These are phyloP conservation scores for Aphidoletes aphidimyza DNA, from an alignment of 2,888 invertebrate species.

Conservation along the genomic window DNA sequence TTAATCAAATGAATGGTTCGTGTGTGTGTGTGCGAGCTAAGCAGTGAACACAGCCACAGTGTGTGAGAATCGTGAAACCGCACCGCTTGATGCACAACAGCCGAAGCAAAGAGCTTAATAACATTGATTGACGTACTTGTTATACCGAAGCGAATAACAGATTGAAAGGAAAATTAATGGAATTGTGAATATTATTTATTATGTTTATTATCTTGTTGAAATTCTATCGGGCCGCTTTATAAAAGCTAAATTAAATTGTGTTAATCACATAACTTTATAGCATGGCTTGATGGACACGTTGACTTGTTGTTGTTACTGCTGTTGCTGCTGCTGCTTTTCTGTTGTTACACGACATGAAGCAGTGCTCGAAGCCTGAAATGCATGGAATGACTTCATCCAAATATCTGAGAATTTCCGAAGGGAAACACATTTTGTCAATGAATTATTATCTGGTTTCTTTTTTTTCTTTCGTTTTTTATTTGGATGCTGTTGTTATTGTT, in stretches of 20 bases:
- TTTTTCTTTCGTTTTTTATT: no score
- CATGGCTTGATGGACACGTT: background rate
- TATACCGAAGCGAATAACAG: background rate
- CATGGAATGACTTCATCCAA: slow-evolving; percentile 4
- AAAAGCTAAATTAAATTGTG: slow-evolving; percentile 28
- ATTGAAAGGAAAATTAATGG: slow-evolving; percentile 33
- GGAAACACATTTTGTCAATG: background rate
- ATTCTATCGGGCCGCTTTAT: background rate
- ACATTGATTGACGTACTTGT: slow-evolving; percentile 36
- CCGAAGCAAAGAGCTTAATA: slow-evolving; percentile 7
- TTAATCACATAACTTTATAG: background rate
- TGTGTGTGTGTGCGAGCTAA: no score
- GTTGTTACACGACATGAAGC: background rate
- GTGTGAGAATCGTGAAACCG: slow-evolving; percentile 37
- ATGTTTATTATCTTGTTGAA: slow-evolving; percentile 49
- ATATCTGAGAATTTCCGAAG: slow-evolving; percentile 19
- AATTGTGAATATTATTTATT: slow-evolving; percentile 49
- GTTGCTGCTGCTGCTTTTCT: no score
- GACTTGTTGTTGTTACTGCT: no score
- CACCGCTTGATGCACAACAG: background rate
- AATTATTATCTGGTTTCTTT: background rate
- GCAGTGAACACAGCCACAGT: no score
- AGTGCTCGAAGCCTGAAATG: background rate
- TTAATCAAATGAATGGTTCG: background rate
- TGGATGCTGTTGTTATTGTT: no score